Percentiles rank a stretch among this genome's conserved stretches.
These are phyloP conservation scores for Acanthosepion lycidas DNA, from an alignment of 2,888 invertebrate genomes.

Conservation along the genomic window DNA sequence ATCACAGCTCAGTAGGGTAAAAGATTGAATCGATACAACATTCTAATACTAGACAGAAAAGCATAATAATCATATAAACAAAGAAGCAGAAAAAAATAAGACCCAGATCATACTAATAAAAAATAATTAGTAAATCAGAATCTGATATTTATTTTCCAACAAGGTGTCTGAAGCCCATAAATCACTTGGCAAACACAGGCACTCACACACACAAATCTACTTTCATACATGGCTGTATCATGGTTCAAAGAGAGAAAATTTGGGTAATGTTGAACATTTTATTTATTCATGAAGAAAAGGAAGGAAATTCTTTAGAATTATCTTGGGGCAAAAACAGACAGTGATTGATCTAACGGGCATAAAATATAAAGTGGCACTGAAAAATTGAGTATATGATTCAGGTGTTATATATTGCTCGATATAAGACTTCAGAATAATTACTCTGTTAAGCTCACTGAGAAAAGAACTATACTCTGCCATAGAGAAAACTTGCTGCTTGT, in stretches of 20 bases:
- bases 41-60: no score
- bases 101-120: no score
- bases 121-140: no score
- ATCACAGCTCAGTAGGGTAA: no score
- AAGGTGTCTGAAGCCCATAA: not conserved
- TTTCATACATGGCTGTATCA: not conserved
- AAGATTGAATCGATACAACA: no score
- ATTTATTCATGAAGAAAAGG: not conserved
- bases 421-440: not conserved
- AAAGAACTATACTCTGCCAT: not conserved
- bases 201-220: not conserved
- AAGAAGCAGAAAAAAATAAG: no score
- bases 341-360: conserved; percentile 8
- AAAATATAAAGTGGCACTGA: not conserved
- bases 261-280: not conserved
- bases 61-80: no score
- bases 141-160: not conserved
- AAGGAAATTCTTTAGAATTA: not conserved
- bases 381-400: not conserved
- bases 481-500: not conserved
- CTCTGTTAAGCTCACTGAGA: not conserved
- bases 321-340: not conserved
- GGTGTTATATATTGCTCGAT: not conserved
- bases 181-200: not conserved
- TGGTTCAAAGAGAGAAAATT: not conserved